Percentiles rank a stretch among this genome's conserved stretches.
Conservation (phyloP, 1,140 invertebrate species). For the Drosophila cardini region DNA sequence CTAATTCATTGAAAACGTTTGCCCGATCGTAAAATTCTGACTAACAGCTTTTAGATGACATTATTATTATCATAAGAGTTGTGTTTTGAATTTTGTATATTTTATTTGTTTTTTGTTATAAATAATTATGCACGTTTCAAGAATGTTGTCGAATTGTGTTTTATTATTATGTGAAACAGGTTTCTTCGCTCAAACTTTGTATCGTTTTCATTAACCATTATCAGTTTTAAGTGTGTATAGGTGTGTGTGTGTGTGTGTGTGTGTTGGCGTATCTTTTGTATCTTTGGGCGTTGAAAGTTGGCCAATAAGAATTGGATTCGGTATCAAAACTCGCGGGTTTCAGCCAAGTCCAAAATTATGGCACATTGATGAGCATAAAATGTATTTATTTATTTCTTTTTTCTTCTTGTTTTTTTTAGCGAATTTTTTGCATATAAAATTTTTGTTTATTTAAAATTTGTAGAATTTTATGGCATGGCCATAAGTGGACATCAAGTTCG, state of each 20-base stretch:
- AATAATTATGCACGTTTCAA: constrained; percentile 75
- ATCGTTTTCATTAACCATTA: constrained; percentile 43
- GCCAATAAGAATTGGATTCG: constrained; percentile 13
- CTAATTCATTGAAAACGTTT: constrained; percentile 9
- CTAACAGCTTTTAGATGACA: constrained; percentile 28
- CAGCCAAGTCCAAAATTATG: constrained; percentile 61
- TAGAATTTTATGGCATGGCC: constrained; percentile 18
- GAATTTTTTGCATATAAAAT: constrained; percentile 36
- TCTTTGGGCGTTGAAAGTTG: constrained; percentile 16
- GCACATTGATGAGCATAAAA: constrained; percentile 43
- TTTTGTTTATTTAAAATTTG: constrained; percentile 14
- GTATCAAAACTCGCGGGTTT: background rate
- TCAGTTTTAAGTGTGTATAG: constrained; percentile 6
- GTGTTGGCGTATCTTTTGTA: constrained; percentile 7
- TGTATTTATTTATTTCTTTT: constrained; percentile 21
- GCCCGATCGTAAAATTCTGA: constrained; percentile 5
- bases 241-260: background rate
- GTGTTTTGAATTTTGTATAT: background rate
- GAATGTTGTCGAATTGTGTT: constrained; percentile 75
- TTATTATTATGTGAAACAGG: constrained; percentile 71
- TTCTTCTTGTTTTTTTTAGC: background rate
- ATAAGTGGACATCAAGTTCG: constrained; percentile 22
- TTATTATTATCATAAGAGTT: constrained; percentile 21
- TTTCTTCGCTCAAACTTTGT: constrained; percentile 39
- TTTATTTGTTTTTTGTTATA: constrained; percentile 47